Evolutionary conservation across 1,140 invertebrate species (phyloP).

Genomic region (Condylostylus longicornis): DNA sequence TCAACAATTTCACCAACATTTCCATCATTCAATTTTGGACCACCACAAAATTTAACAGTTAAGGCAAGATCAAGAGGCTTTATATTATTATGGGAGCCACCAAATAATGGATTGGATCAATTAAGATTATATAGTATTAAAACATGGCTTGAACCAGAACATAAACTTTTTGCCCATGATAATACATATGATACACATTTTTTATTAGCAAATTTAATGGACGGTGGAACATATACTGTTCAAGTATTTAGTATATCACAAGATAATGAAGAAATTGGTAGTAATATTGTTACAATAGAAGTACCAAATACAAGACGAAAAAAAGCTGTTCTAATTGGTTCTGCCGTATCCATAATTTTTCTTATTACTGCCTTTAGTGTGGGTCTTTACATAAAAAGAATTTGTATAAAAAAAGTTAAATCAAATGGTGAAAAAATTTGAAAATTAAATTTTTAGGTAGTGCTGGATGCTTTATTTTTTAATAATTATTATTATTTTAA

Average conservation of each 20-base stretch:
- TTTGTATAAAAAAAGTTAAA: conserved; percentile 20
- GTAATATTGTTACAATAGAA: conserved; percentile 39
- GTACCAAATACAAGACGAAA: conserved; percentile 46
- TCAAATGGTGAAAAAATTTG: background rate
- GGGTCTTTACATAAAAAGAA: conserved; percentile 40
- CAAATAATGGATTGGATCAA: conserved; percentile 39
- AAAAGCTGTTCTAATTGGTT: conserved; percentile 44
- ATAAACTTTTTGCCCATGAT: conserved; percentile 39
- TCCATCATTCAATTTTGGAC: conserved; percentile 32
- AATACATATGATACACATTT: conserved; percentile 49
- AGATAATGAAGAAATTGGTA: conserved; percentile 38
- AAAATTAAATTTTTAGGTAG: background rate
- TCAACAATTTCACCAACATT: too few relatives aligned
- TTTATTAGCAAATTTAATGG: conserved; percentile 44
- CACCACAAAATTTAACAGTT: conserved; percentile 51
- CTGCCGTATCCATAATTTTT: conserved; percentile 42
- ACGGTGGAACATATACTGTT: conserved; percentile 48
- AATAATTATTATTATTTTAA: too few relatives aligned
- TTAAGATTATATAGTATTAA: conserved; percentile 43
- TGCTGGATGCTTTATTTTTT: background rate
- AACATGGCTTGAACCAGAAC: conserved; percentile 42
- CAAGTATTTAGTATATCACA: conserved; percentile 45
- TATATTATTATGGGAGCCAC: conserved; percentile 56
- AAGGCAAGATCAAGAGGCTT: conserved; percentile 39
- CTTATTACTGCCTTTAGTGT: conserved; percentile 38